A percentile compares a stretch with the other conserved stretches of the same genome.
Evolutionary conservation across 2,888 invertebrate species (phyloP).

Genomic region (Fissipunctia ypsillon): DNA sequence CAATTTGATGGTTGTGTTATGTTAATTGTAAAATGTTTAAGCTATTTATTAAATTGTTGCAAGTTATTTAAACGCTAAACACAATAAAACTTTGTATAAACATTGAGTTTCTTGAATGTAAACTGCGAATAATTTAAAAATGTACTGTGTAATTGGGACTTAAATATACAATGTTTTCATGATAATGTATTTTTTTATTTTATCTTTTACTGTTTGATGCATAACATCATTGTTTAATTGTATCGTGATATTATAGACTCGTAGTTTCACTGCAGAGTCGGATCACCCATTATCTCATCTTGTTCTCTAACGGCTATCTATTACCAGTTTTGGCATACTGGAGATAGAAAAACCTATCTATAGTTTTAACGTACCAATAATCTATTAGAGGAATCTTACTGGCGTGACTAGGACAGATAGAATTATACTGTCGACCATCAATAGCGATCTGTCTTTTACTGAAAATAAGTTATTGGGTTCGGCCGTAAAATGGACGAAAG

Average conservation of each 20-base stretch:
- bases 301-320: no score
- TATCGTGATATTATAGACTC: background rate
- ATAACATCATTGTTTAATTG: no score
- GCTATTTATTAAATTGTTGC: constrained; percentile 71
- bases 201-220: no score
- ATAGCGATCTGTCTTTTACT: no score
- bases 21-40: constrained; percentile 67
- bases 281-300: background rate
- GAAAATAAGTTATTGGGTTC: no score
- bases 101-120: constrained; percentile 60
- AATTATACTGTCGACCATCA: no score
- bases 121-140: constrained; percentile 56
- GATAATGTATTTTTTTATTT: constrained; percentile 54
- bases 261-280: background rate
- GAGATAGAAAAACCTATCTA: no score
- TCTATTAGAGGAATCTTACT: no score
- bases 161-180: constrained; percentile 86
- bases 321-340: no score
- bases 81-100: constrained; percentile 57
- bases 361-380: no score
- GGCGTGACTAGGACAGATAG: no score
- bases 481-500: background rate
- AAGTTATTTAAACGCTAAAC: constrained; percentile 64
- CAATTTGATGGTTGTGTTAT: constrained; percentile 78
- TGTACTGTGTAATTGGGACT: constrained; percentile 65